Base-by-base conservation (phyloP, 2,888 invertebrate genomes). In the Parnassius mnemosyne region DNA sequence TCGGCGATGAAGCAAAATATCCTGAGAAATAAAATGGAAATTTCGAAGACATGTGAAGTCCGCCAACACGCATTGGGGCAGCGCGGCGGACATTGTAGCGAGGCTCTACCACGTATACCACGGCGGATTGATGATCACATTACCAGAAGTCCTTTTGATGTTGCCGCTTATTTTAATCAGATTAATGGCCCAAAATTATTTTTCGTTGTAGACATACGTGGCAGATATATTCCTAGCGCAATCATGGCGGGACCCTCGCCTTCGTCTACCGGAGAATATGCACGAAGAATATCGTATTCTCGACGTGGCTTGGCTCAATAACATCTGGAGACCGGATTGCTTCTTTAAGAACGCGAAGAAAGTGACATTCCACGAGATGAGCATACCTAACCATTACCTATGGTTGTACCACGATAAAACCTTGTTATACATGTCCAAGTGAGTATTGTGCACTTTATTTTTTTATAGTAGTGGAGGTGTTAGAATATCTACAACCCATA, bases 331-430 rank as follows among this genome's bases (percentile, higher is more conserved):
- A 63, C 97, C 97, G 0, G 97, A 97, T 86, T 97, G 97, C 82
- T 97, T 97, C 89, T 97, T 97, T 85, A 97, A 97, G 87, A 97
- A 97, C 81, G 97, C 97, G 16, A 97, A 97, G 87, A 96, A 97
- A 79, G 97, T 94, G n/a, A 97, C 97, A 13, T 97, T 97, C 78
- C 97, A 97, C 74, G 97, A 97, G 88, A 97, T 97, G 97, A 97
- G 97, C 80, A 97, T 97, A 81, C 97, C 97, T 0, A 97, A 97
- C 80, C 97, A 97, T 84, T 97, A 97, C 80, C 90, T 97, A 11
- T 97, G 97, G 97, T 84, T 97, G 65, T 97, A 97, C 75, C 96
- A 97, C 76, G 97, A 97, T 81, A 97, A 97, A 85, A 97, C 97
- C 0, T 89, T 97, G 66, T 94, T 97, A 42, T 97, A 97, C 82